Evolutionary conservation across 2,888 invertebrate species (phyloP).

Genomic region (Drosophila falleni): DNA sequence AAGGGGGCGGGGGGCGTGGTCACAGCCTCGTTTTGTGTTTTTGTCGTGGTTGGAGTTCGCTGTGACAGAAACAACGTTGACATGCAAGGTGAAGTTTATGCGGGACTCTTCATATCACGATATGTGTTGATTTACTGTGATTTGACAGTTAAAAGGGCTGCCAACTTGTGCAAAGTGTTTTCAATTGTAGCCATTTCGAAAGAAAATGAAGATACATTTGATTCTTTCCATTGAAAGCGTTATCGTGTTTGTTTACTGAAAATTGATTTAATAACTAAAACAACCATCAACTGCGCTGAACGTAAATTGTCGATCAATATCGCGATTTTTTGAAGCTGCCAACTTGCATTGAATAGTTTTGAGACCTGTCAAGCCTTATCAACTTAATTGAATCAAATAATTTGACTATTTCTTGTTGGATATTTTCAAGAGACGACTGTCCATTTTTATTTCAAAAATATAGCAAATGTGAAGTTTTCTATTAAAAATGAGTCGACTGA

Average conservation of each 20-base stretch:
- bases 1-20: not conserved
- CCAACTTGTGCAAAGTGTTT: constrained; percentile 7
- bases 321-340: not conserved
- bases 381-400: not conserved
- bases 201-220: not conserved
- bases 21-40: constrained; percentile 11
- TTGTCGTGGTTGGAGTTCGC: constrained; percentile 23
- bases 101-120: constrained; percentile 32
- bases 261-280: not conserved
- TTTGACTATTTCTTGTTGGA: not conserved
- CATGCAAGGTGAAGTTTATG: constrained; percentile 45
- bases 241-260: not conserved
- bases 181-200: not conserved
- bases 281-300: not conserved
- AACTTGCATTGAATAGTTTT: not conserved
- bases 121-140: constrained; percentile 24
- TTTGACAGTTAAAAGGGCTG: constrained; percentile 17
- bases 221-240: not conserved
- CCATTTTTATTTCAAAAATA: not conserved
- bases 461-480: not conserved
- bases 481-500: not conserved
- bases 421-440: not conserved
- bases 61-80: constrained; percentile 42
- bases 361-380: not conserved
- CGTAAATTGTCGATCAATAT: not conserved